Evolutionary conservation across 2,888 invertebrate genomes (phyloP).

Genomic region (Leptinotarsa peninsularis): DNA sequence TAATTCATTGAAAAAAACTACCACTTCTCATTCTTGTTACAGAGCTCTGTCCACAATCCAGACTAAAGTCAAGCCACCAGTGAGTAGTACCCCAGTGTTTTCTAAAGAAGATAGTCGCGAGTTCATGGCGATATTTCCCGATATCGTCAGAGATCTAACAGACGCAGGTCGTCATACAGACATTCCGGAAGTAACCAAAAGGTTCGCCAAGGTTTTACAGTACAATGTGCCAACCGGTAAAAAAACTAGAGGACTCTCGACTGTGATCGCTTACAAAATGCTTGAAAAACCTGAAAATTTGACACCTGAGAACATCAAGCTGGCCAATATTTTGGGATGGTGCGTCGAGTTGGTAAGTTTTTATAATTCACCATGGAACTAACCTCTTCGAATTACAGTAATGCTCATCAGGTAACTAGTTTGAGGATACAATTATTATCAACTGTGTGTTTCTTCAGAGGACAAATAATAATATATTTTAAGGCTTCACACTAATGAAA

Average conservation of each 20-base stretch:
- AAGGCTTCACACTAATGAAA: conserved; percentile 9
- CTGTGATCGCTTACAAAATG: conserved; percentile 81
- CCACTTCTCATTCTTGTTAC: conserved; percentile 43
- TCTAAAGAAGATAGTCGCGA: conserved; percentile 87
- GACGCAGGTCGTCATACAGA: conserved; percentile 81
- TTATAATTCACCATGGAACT: background rate
- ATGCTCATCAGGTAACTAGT: background rate
- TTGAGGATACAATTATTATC: background rate
- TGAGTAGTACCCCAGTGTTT: conserved; percentile 70
- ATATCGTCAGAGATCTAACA: conserved; percentile 85
- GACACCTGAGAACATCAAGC: conserved; percentile 81
- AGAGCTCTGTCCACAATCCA: conserved; percentile 73
- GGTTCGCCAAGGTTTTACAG: conserved; percentile 82
- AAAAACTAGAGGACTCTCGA: conserved; percentile 81
- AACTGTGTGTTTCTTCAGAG: background rate
- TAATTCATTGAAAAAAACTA: no score
- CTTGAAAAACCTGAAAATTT: conserved; percentile 75
- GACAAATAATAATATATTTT: background rate
- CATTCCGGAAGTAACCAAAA: conserved; percentile 82
- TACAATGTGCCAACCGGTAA: conserved; percentile 95
- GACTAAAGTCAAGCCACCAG: conserved; percentile 72
- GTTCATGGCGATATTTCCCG: conserved; percentile 90
- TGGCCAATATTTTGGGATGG: conserved; percentile 92
- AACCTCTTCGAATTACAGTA: background rate
- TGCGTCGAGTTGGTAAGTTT: conserved; percentile 90